These are phyloP conservation scores for Kryptopterus vitreolus DNA, from an alignment of 2,797 vertebrate genomes.

Conservation along the genomic window DNA sequence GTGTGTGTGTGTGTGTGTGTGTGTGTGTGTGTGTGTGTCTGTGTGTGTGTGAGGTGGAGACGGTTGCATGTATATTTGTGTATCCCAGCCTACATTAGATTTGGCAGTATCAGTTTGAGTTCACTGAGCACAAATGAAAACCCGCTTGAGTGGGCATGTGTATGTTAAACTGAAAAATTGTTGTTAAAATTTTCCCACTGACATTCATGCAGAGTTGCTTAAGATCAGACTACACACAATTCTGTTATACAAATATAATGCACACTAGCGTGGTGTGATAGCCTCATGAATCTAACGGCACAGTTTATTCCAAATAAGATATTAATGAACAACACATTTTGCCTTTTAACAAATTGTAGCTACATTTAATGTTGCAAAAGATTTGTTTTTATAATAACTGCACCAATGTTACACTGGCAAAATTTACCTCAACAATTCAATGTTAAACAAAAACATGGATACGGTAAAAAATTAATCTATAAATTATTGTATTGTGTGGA, in stretches of 20 bases:
- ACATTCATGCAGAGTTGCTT: background rate
- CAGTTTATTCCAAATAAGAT: background rate
- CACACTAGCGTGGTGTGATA: background rate
- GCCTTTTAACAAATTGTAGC: background rate
- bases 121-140: background rate
- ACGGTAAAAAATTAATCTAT: background rate
- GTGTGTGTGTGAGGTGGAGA: background rate
- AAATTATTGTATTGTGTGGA: background rate
- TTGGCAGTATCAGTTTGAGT: conserved; percentile 26
- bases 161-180: background rate
- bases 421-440: background rate
- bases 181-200: background rate
- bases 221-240: background rate
- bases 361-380: background rate
- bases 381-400: too few species aligned
- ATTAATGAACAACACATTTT: conserved; percentile 21
- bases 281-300: background rate
- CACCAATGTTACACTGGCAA: too few species aligned
- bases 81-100: conserved; percentile 22
- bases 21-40: background rate
- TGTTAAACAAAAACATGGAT: background rate
- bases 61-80: conserved; percentile 20
- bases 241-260: conserved; percentile 8
- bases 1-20: background rate
- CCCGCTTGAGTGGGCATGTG: background rate